Evolutionary conservation across 2,113 vertebrate species (phyloP), one percentile per base, ranked within the genome.

Genomic region (Garra rufa): DNA sequence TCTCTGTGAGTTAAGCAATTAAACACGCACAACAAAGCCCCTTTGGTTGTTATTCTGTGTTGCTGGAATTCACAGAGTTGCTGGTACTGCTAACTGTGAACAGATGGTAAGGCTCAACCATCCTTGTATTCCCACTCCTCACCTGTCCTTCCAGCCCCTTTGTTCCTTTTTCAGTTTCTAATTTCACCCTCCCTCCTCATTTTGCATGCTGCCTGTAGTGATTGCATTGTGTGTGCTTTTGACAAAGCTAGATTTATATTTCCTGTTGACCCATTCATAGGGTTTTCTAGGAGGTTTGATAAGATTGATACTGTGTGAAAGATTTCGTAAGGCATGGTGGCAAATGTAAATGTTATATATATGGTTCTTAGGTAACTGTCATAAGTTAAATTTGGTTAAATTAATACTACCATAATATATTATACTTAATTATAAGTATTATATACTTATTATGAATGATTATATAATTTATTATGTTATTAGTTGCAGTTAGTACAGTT

Each of bases 61-160:
- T 86, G 67, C 55, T 90, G 76, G 75, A 76, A 83, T 89, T 55
- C 85, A 70, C 85, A 88, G 79, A 89, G 26, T 61, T 90, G 85
- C 88, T 57, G 82, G 85, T 79, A 84, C 67, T 65, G 63, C 28
- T 91, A 87, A 77, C 82, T 88, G 89, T 90, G 80, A 88, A 83
- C 76, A 67, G 88, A 92, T 92, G 91, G 92, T 93, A 93, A 94
- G 91, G 89, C 87, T 88, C 30, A 67, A 15, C 52, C 84, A 82
- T 78, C 71, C 79, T 81, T 83, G 73, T 77, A 17, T 83, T 46
- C 83, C 74, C 46, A 52, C 43, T 84, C 77, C 82, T 55, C 44
- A 19, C 57, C 74, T 69, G 41, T 34, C 63, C 24, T 70, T 83
- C 65, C 69, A 38, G 46, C 81, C 52, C 61, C 52, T 8, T 44